Base-by-base conservation (phyloP, 2,888 invertebrate species). In the Protonemura montana region DNA sequence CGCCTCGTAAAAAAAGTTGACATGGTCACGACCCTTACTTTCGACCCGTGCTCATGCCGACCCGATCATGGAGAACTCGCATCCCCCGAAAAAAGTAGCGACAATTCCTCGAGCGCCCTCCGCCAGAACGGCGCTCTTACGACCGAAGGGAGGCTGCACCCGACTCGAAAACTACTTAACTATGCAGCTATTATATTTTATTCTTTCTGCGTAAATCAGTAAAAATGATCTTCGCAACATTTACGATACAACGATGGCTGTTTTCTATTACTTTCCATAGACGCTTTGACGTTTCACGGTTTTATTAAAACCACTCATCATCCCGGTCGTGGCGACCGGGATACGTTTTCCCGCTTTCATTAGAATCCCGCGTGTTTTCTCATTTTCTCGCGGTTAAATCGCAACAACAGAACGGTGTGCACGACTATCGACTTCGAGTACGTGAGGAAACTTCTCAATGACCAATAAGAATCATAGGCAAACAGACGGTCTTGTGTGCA, bases 1-100 rank as follows among this genome's bases (percentile, higher is more conserved):
- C 84, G 84, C 84, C 83, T 86, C 86, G 85, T 86, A 86, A 86
- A 86, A 59, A 86, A 86, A 86, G 86, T 86, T 86, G 80, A 86
- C 86, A 86, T 86, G 86, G 86, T 41, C 76, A 27, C 35, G 82
- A 86, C 84, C 84, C 84, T 84, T 76, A 42, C 28, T 76, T 76
- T 76, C 76, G 41, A 27, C 83, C 83, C 59, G 41, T 83, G 41
- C 83, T 26, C 30, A 16, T 41, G 35, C 82, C 82, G 21, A 5
- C 42, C 42, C 82, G 35, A 35, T 35, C 82, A 25, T 30, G 30
- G 30, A n/a, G 28, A 7, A 29, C 30, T 16, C 29, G n/a, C 41
- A 7, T 25, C 21, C 82, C 41, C 78, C 26, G 59, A 59, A 59
- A 59, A 35, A 59, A 59, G 59, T 59, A 21, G 59, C 59, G 21